phyloP scores from a whole-genome alignment of 2,113 vertebrate genomes.

The Tychaedon coryphoeus region DNA sequence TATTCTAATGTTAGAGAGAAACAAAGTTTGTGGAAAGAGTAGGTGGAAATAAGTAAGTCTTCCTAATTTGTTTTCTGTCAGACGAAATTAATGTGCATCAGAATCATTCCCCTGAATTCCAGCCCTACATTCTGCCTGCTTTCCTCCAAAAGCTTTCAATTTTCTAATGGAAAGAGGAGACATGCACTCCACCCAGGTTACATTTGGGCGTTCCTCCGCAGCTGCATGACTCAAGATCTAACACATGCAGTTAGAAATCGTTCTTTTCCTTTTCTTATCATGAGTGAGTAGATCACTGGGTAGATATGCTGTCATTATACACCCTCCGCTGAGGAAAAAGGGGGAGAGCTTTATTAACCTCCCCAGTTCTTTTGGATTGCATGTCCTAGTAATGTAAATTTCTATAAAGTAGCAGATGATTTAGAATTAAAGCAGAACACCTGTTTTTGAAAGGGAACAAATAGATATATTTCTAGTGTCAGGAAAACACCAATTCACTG shows the following conservation, averaged over 20 bases:
- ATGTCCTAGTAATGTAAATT: background rate
- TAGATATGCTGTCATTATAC: background rate
- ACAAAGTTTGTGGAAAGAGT: background rate
- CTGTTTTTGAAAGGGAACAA: background rate
- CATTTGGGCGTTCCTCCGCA: background rate
- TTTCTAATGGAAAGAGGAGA: background rate
- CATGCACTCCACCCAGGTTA: background rate
- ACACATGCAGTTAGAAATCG: background rate
- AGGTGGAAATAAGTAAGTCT: background rate
- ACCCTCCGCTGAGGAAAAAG: background rate
- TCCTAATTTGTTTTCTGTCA: background rate
- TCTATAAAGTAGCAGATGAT: background rate
- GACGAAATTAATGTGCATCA: background rate
- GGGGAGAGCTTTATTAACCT: background rate
- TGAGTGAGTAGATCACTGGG: background rate
- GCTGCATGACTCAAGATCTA: conserved; percentile 1
- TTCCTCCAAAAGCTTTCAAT: background rate
- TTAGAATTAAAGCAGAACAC: background rate
- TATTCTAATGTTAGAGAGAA: background rate
- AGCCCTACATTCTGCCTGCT: background rate
- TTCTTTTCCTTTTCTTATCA: conserved; percentile 26
- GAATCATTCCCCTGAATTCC: background rate
- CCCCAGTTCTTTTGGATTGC: background rate
- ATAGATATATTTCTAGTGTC: background rate
- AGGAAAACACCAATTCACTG: background rate